Conservation (phyloP, 2,113 vertebrate species). For the Carassius carassius region DNA sequence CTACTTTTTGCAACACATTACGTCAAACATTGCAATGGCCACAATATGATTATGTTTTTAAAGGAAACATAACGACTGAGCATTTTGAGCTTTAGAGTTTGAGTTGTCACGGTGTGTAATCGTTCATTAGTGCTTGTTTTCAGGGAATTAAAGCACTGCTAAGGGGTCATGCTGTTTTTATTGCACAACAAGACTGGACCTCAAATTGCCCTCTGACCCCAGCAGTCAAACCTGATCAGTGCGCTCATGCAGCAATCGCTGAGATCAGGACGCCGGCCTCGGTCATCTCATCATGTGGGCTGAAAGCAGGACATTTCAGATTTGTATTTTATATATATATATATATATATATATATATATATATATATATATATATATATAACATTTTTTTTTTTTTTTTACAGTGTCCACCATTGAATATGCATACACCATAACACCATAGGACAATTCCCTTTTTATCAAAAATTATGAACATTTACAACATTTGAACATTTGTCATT, state of each 20-base stretch:
- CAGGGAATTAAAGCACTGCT: constrained; percentile 68
- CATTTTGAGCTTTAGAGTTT: not conserved
- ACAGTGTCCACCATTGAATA: too few relatives aligned
- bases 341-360: too few relatives aligned
- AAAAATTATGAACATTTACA: too few relatives aligned
- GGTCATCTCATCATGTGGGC: not conserved
- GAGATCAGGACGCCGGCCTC: not conserved
- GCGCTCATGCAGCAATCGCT: constrained; percentile 58
- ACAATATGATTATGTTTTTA: not conserved
- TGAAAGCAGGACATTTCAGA: not conserved
- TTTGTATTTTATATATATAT: too few relatives aligned
- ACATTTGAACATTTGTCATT: too few relatives aligned
- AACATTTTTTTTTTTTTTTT: too few relatives aligned
- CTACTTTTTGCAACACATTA: not conserved
- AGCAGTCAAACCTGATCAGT: constrained; percentile 71
- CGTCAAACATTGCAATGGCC: not conserved
- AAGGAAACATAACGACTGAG: not conserved
- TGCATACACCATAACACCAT: too few relatives aligned
- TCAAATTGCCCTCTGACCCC: constrained; percentile 70
- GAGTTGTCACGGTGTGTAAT: not conserved
- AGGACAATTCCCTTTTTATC: too few relatives aligned
- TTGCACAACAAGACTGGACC: constrained; percentile 73
- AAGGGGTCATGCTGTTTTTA: constrained; percentile 74
- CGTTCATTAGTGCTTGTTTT: constrained; percentile 66
- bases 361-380: too few relatives aligned